Conservation (phyloP, 2,888 invertebrate species). For the Cantharis rustica region DNA sequence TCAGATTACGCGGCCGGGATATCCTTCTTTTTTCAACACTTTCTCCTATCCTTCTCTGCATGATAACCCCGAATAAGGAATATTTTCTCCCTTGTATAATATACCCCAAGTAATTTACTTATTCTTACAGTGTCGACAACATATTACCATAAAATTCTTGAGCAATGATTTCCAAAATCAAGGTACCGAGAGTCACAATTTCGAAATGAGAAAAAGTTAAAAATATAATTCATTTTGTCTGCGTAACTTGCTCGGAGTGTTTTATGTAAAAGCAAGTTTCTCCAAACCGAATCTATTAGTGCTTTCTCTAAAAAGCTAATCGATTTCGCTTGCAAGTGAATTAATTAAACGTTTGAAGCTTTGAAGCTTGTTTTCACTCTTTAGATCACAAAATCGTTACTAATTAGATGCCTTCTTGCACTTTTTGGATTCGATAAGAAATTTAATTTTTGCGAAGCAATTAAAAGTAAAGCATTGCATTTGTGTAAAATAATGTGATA, state of each 20-base stretch:
- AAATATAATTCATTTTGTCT: neutral
- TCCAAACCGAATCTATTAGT: neutral
- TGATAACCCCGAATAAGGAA: neutral
- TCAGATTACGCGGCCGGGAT: too few relatives aligned
- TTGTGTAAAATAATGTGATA: neutral
- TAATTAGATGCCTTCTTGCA: neutral
- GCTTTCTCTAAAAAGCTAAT: neutral
- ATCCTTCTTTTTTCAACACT: neutral
- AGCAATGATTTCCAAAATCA: too few relatives aligned
- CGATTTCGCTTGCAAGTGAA: neutral
- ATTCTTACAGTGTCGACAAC: neutral
- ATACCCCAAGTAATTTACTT: too few relatives aligned
- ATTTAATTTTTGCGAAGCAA: neutral
- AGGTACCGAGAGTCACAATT: too few relatives aligned
- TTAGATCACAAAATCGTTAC: neutral
- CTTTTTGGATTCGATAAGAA: neutral
- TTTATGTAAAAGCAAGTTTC: neutral
- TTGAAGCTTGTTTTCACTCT: neutral
- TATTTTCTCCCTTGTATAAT: neutral
- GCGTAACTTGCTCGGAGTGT: neutral
- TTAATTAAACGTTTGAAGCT: neutral
- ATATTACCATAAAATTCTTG: too few relatives aligned
- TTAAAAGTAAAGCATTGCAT: neutral
- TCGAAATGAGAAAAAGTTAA: too few relatives aligned
- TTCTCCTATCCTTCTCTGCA: neutral